Evolutionary conservation across 2,113 vertebrate species (phyloP).

Genomic region (Petroica traversi): DNA sequence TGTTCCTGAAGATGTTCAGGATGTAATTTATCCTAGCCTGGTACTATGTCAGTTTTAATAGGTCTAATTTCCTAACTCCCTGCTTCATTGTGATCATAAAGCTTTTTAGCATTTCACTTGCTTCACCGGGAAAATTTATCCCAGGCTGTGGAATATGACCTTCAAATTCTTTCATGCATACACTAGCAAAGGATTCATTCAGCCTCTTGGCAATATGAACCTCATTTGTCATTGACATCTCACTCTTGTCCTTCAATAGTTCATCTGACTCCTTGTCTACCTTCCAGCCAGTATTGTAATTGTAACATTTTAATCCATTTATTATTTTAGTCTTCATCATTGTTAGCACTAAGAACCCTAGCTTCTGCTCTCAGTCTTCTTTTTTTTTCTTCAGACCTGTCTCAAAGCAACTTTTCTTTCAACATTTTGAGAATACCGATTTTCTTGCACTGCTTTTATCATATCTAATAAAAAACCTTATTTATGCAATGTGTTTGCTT

Average conservation of each 20-base stretch:
- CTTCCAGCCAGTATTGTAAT: background rate
- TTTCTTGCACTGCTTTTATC: background rate
- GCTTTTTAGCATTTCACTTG: conserved; percentile 28
- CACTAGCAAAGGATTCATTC: background rate
- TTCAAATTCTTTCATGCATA: conserved; percentile 26
- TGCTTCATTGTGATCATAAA: conserved; percentile 16
- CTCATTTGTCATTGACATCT: conserved; percentile 31
- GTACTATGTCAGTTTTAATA: conserved; percentile 20
- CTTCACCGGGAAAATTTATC: conserved; percentile 34
- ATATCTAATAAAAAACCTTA: background rate
- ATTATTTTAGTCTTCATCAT: background rate
- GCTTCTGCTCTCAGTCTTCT: background rate
- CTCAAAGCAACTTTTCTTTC: background rate
- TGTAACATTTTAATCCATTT: conserved; percentile 5
- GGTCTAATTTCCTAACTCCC: conserved; percentile 22
- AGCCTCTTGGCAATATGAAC: conserved; percentile 22
- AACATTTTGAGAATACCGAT: background rate
- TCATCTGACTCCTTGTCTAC: background rate
- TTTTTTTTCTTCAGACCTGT: background rate
- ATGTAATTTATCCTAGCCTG: background rate
- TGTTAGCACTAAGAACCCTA: background rate
- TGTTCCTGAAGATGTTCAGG: background rate
- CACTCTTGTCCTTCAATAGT: background rate
- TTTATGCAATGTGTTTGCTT: background rate
- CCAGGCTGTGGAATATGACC: conserved; percentile 21